Evolutionary conservation across 2,113 vertebrate genomes (phyloP).

Genomic region (Podilymbus podiceps): DNA sequence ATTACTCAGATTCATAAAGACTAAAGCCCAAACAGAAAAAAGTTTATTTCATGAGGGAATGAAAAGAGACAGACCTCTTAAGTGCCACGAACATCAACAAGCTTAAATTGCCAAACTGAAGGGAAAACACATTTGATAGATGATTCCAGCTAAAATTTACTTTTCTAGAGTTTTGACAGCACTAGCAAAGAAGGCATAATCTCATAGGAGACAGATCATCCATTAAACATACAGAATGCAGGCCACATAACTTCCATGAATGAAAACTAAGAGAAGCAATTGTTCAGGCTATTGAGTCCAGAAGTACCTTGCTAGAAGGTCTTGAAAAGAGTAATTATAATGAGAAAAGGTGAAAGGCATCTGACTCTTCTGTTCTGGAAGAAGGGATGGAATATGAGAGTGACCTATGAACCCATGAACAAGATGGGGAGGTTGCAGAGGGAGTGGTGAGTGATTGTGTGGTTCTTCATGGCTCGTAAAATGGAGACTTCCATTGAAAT

Average conservation of each 20-base stretch:
- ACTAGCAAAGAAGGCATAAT: not conserved
- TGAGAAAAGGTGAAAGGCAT: not conserved
- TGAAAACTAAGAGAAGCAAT: not conserved
- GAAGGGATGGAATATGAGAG: not conserved
- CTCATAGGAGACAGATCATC: not conserved
- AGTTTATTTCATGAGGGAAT: not conserved
- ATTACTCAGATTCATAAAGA: not conserved
- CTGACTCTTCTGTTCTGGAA: not conserved
- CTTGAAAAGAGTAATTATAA: not conserved
- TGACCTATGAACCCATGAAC: not conserved
- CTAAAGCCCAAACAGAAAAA: not conserved
- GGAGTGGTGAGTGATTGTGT: not conserved
- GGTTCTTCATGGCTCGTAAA: not conserved
- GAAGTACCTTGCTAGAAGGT: not conserved
- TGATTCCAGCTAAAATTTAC: not conserved
- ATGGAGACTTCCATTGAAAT: not conserved
- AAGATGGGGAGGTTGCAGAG: rapidly evolving
- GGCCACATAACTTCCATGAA: not conserved
- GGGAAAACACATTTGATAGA: not conserved
- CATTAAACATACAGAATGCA: not conserved
- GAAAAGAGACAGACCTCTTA: not conserved
- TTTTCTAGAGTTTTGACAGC: not conserved
- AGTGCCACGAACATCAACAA: not conserved
- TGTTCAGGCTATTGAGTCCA: not conserved
- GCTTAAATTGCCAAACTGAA: not conserved